Evolutionary conservation across 2,113 vertebrate species (phyloP).

Genomic region (Nothoprocta perdicaria): DNA sequence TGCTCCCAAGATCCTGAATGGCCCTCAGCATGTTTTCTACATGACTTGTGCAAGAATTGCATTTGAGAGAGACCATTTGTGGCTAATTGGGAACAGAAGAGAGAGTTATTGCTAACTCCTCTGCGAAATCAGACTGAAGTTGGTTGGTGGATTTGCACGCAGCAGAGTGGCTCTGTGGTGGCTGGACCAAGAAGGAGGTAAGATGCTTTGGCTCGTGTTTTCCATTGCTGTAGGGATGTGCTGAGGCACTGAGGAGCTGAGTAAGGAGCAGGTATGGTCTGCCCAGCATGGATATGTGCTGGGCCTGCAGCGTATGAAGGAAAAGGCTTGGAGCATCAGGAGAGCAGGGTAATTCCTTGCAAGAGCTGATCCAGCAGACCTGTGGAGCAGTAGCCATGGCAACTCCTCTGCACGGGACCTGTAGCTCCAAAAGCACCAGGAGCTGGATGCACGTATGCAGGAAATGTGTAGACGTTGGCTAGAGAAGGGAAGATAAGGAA

Average conservation of each 20-base stretch:
- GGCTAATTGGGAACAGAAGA: not conserved
- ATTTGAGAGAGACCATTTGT: not conserved
- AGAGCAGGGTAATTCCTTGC: not conserved
- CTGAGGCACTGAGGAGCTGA: not conserved
- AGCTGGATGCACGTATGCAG: not conserved
- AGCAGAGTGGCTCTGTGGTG: not conserved
- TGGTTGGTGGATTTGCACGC: not conserved
- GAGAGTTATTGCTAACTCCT: not conserved
- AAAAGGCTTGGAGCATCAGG: not conserved
- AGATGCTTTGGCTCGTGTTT: not conserved
- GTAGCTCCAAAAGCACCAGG: not conserved
- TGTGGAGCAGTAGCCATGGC: conserved; percentile 28
- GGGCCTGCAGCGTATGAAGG: not conserved
- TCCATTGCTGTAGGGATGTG: not conserved
- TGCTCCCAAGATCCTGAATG: too few relatives aligned
- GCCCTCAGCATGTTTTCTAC: fast-evolving
- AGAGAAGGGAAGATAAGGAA: not conserved
- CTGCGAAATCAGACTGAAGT: not conserved
- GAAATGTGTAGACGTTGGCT: not conserved
- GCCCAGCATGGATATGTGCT: fast-evolving
- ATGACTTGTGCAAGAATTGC: not conserved
- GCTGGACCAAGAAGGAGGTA: not conserved
- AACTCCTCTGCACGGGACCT: not conserved
- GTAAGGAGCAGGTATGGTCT: not conserved
- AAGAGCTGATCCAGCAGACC: not conserved